Base-by-base conservation (phyloP, 1,140 invertebrate species). In the Campoletis sonorensis region DNA sequence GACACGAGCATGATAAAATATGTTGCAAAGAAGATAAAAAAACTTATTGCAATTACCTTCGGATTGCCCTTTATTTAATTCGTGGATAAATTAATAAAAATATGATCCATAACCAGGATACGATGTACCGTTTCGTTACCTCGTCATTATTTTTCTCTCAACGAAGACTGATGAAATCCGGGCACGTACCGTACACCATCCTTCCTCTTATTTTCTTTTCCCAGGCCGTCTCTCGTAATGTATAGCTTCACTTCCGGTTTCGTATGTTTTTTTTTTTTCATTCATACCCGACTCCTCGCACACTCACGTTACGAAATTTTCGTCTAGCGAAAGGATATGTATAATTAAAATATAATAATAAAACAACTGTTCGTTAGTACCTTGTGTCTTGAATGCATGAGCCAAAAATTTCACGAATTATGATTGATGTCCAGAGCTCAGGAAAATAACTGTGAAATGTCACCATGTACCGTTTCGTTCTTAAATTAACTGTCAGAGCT, bases 201-300 rank as follows among this genome's bases (percentile, higher is more conserved):
- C 54, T 11, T 45, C 40, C 40, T 1, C 40, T 11, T 11, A 45
- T 45, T 45, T 13, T 45, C 54, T 58, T 58, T 58, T 58, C 54
- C 54, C 54, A 58, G 54, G 54, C 54, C 18, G 54, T 58, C 54
- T 58, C 54, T n/a, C 54, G 5, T n/a, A 58, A 58, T n/a, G 40
- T 45, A 13, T 45, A 45, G 40, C 40, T 58, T 10, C 54, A 58
- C 54, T 58, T 58, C 54, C 54, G 54, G 54, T 58, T n/a, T 23
- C 54, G 18, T 13, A 13, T 58, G 5, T 58, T 58, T 58, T 58
- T 21, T 58, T 58, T 58, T 58, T 58, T 21, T 58, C 54, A 58
- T n/a, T 58, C 54, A 58, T 58, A 58, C 54, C 40, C 40, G 8
- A 45, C 40, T 45, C 40, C 8, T 13, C 8, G 40, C 40, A 13